Percentiles rank a stretch among this genome's conserved stretches.
phyloP scores from a whole-genome alignment of 30 jellyfish, hydroid and myxozoan genomes.

The Nemopilema nomurai region DNA sequence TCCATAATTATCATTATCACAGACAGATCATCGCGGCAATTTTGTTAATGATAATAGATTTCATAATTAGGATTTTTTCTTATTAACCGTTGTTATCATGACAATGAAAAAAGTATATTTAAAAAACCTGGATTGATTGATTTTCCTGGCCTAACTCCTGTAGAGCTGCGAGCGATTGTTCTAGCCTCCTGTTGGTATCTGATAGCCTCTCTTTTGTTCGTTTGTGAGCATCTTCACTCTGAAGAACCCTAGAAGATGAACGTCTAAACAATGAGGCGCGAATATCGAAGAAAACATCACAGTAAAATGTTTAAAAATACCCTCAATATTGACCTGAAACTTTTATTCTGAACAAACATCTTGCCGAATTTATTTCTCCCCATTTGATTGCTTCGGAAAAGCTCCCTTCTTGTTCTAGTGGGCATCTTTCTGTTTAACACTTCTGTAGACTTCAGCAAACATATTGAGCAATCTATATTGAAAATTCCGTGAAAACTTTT shows the following conservation, averaged over 20 bases:
- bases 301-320: not conserved
- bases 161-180: slow-evolving; percentile 79
- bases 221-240: slow-evolving; percentile 80
- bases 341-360: too few species aligned
- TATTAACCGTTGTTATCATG: not conserved
- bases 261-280: not conserved
- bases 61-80: too few species aligned
- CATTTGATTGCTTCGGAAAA: too few species aligned
- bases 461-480: not conserved
- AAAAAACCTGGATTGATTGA: slow-evolving; percentile 82
- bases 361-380: too few species aligned
- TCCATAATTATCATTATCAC: too few species aligned
- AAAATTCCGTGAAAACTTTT: not conserved
- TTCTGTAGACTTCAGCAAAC: too few species aligned
- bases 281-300: not conserved
- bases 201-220: slow-evolving; percentile 73
- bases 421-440: too few species aligned
- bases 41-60: too few species aligned
- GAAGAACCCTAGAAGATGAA: slow-evolving; percentile 41
- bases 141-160: slow-evolving; percentile 93
- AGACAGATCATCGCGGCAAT: too few species aligned
- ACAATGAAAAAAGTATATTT: not conserved
- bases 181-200: slow-evolving; percentile 85
- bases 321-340: too few species aligned
- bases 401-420: too few species aligned